Conservation (phyloP, 2,113 vertebrate genomes). For the Phyllopteryx taeniolatus region DNA sequence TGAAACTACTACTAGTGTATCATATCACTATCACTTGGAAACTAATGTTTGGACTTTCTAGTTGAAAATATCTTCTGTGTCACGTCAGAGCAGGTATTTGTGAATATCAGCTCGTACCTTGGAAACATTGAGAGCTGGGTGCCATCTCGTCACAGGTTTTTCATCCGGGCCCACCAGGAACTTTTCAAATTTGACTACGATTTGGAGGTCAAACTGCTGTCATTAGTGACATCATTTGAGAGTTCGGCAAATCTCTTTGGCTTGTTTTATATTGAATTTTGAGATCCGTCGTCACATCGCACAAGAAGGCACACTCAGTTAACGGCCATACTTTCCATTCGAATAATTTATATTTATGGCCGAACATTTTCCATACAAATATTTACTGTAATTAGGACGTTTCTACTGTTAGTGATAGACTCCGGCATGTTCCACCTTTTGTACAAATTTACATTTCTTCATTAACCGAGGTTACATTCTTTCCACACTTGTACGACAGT, state of each 20-base stretch:
- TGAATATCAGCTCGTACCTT: slow-evolving; percentile 74
- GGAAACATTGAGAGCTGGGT: slow-evolving; percentile 71
- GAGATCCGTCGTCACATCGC: too few relatives aligned
- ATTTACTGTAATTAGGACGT: too few relatives aligned
- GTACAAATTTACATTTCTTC: neutral
- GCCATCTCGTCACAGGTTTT: slow-evolving; percentile 84
- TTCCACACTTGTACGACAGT: neutral
- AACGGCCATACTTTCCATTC: too few relatives aligned
- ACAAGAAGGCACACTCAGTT: too few relatives aligned
- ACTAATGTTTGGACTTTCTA: slow-evolving; percentile 8
- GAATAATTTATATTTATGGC: too few relatives aligned
- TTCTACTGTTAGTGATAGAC: neutral
- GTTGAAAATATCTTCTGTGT: slow-evolving; percentile 12
- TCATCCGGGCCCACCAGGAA: slow-evolving; percentile 86
- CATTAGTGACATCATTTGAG: too few relatives aligned
- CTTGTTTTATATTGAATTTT: too few relatives aligned
- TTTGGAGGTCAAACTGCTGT: too few relatives aligned
- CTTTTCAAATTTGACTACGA: slow-evolving; percentile 80
- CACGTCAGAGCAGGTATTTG: slow-evolving; percentile 53
- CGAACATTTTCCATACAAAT: too few relatives aligned
- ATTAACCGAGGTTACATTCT: neutral
- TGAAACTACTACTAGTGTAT: too few relatives aligned
- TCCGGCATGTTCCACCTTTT: neutral
- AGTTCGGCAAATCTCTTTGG: too few relatives aligned
- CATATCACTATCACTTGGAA: neutral